Evolutionary conservation across 2,888 invertebrate species (phyloP).

Genomic region (Artemia sp.): DNA sequence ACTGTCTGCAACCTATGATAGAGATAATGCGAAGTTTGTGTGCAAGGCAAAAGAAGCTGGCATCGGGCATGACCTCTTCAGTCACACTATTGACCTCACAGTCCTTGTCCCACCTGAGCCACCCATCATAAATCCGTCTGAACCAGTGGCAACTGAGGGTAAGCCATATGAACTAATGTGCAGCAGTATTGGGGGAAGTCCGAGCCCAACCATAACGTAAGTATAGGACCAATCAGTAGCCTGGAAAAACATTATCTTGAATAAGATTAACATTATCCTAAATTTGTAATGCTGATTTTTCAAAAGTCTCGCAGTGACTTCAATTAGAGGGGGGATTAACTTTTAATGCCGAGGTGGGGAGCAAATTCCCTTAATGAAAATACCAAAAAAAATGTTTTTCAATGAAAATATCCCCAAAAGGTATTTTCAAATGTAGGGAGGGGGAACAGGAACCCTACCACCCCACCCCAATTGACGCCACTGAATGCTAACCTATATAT

Average conservation of each 20-base stretch:
- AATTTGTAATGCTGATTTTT: neutral
- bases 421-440: no score
- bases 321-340: no score
- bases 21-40: slow-evolving; percentile 79
- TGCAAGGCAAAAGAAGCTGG: slow-evolving; percentile 55
- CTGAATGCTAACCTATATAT: no score
- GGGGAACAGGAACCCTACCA: no score
- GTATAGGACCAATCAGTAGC: slow-evolving; percentile 25
- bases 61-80: slow-evolving; percentile 63
- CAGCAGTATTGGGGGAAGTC: slow-evolving; percentile 71
- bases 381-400: no score
- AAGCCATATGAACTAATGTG: slow-evolving; percentile 31
- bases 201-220: slow-evolving; percentile 66
- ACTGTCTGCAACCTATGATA: slow-evolving; percentile 68
- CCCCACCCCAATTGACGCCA: no score
- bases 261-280: neutral
- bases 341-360: no score
- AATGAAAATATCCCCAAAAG: no score
- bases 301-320: no score
- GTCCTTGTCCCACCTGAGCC: slow-evolving; percentile 67
- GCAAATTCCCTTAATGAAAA: no score
- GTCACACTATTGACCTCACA: slow-evolving; percentile 63
- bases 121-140: slow-evolving; percentile 55
- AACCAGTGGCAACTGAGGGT: slow-evolving; percentile 58
- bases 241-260: neutral